These are phyloP conservation scores for Phaenicophaeus curvirostris DNA, from an alignment of 2,797 vertebrate genomes.

Conservation along the genomic window DNA sequence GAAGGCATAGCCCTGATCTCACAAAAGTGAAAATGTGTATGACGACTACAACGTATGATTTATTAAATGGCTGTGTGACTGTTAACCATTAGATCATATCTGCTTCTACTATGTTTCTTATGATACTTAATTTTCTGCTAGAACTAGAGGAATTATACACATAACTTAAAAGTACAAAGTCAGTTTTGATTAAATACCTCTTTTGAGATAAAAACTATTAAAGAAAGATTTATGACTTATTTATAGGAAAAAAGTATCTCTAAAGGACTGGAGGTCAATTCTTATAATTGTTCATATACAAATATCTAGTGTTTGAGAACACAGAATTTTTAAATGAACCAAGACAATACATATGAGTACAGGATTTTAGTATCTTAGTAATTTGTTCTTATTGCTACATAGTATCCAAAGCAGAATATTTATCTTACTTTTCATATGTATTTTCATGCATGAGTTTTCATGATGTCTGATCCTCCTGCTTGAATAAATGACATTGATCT, in stretches of 20 bases:
- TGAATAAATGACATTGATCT: not conserved
- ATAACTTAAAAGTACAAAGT: not conserved
- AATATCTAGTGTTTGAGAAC: not conserved
- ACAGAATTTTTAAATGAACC: not conserved
- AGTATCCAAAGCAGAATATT: not conserved
- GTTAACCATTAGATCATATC: not conserved
- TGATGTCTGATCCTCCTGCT: not conserved
- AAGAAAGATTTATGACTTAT: not conserved
- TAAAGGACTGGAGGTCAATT: not conserved
- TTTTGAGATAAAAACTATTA: not conserved
- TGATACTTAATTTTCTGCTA: not conserved
- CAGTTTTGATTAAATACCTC: not conserved
- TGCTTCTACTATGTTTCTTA: not conserved
- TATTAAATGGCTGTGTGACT: not conserved
- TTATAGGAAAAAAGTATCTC: not conserved
- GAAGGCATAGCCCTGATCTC: slow-evolving; percentile 10
- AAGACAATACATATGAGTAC: not conserved
- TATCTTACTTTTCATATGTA: not conserved
- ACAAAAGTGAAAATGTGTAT: slow-evolving; percentile 39
- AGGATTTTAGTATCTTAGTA: not conserved
- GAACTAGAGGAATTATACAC: not conserved
- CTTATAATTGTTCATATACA: not conserved
- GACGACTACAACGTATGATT: slow-evolving; percentile 31
- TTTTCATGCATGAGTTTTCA: not conserved
- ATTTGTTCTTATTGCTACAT: not conserved